Evolutionary conservation across 2,797 vertebrate species (phyloP).

Genomic region (Muraenolepis orangiensis): DNA sequence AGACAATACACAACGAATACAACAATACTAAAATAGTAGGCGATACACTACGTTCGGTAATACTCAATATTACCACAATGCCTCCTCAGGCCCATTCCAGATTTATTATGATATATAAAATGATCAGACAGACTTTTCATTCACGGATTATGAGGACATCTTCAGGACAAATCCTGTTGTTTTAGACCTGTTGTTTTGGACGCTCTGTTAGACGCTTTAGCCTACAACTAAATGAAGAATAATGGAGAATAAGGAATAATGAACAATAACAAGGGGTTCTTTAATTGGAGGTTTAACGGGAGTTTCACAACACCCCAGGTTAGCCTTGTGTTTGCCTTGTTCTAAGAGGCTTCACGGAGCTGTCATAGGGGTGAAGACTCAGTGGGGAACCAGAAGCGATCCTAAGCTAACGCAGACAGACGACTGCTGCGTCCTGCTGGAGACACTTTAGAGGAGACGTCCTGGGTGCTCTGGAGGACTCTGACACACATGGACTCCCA

Average conservation of each 20-base stretch:
- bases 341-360: neutral
- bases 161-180: neutral
- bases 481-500: conserved; percentile 49
- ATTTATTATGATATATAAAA: no score
- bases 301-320: neutral
- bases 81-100: neutral
- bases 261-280: neutral
- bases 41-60: neutral
- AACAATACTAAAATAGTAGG: neutral
- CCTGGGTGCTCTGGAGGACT: neutral
- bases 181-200: neutral
- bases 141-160: neutral
- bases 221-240: neutral
- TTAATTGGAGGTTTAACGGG: neutral
- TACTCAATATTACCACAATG: neutral
- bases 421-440: neutral
- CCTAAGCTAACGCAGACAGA: neutral
- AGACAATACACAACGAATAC: no score
- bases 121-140: neutral
- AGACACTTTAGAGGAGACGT: neutral
- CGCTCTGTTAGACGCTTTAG: neutral
- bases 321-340: neutral
- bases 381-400: neutral
- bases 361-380: neutral
- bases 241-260: neutral